Base-by-base conservation (phyloP, 2,888 invertebrate genomes). In the Lutraria lutraria region DNA sequence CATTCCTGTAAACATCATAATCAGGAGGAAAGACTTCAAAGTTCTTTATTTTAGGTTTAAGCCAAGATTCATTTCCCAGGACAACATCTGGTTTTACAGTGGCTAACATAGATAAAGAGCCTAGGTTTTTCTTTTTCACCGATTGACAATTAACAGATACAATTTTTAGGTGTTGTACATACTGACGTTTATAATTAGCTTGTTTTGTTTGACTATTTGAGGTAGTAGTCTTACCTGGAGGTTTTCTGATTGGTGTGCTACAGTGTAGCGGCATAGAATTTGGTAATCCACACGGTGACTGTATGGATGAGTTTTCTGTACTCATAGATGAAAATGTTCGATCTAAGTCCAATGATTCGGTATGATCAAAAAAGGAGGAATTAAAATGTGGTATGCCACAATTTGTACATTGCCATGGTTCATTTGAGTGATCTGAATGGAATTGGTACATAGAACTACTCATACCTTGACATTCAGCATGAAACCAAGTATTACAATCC, bases 21-120 rank as follows among this genome's bases (percentile, higher is more conserved):
- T 53, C 53, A 53, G 53, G 53, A 53, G 53, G 53, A 15, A 53
- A 53, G 15, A 53, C 53, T 53, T 53, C 53, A 53, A 15, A 8
- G 15, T 53, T 56, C 12, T 89, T 89, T 29, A 87, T 85, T 10
- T 82, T 87, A 6, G 85, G 87, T 56, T 87, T 89, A 21, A 87
- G 79, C 89, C 89, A 89, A 56, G 89, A 85, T 43, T 83, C 86
- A n/a, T 43, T 89, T 43, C 89, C 86, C 0, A 86, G 29, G 52
- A 89, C 89, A 34, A 89, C 60, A 63, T 87, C 80, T n/a, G 89
- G 88, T 43, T 86, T 76, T 31, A 88, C 86, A 60, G 86, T n/a
- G 15, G 29, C 25, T 12, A 88, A 8, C 88, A 88, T 88, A 53
- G 34, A 21, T 21, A 60, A 19, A 81, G 85, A 88, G 29, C 84